Evolutionary conservation across 2,888 invertebrate genomes (phyloP), one percentile per base, ranked within the genome.

Genomic region (Metacarcinus magister): DNA sequence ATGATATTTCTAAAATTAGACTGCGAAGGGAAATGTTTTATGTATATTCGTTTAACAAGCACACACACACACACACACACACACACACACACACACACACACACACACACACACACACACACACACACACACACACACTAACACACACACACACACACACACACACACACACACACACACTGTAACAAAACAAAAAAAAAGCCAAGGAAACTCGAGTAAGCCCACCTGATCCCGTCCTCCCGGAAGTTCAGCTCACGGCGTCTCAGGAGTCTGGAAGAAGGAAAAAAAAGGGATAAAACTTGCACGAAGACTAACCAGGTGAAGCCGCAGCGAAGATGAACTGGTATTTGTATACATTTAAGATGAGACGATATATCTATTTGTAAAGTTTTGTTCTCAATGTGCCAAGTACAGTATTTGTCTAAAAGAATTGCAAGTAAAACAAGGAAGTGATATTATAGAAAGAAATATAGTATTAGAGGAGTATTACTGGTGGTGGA

Each of bases 151-250:
- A 87, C 87, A 87, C 87, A 87, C 87, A 87, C 87, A 87, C 87
- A 87, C 87, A 87, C 87, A 87, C 87, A 87, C 87, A 87, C 87
- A 87, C 87, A 87, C 87, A 87, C 87, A 87, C 87, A 87, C 39
- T 10, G 23, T 23, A 19, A 87, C 39, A 39, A 2, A 13, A 82
- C 32, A 87, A 23, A 87, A 87, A 39, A 32, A 32, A 39, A 10
- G 39, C 39, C 87, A 19, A 10, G 87, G 87, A 39, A 87, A 87
- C 87, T 87, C 32, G 39, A 87, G 87, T 10, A 87, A 32, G 87
- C 87, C 87, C 87, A n/a, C 87, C 87, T 87, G 39, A 87, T 39
- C 87, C 39, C 39, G 87, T 87, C 8, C 87, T n/a, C 87, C 87
- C 87, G 87, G 87, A 87, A 87, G 87, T 87, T 19, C 87, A 87